Evolutionary conservation across 2,888 invertebrate genomes (phyloP).

Genomic region (Drosophila falleni): DNA sequence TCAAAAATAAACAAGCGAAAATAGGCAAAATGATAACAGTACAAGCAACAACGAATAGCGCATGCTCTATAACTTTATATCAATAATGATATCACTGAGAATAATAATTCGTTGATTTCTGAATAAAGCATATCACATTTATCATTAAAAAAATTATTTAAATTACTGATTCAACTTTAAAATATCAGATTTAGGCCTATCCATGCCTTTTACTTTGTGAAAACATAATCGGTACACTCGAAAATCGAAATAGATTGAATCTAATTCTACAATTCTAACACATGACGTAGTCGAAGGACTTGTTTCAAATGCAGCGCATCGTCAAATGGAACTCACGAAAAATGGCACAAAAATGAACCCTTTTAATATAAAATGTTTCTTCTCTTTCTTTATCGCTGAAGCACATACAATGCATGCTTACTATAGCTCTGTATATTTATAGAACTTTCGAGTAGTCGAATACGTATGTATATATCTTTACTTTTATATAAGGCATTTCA

Average conservation of each 20-base stretch:
- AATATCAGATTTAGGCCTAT: too few relatives aligned
- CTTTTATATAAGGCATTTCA: slow-evolving; percentile 24
- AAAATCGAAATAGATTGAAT: not conserved
- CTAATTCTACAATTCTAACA: not conserved
- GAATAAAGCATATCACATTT: too few relatives aligned
- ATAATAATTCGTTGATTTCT: too few relatives aligned
- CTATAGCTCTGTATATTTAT: slow-evolving; percentile 43
- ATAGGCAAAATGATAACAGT: slow-evolving; percentile 7
- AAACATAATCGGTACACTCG: not conserved
- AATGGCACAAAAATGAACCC: slow-evolving; percentile 31
- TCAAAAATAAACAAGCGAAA: slow-evolving; percentile 38
- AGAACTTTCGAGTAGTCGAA: slow-evolving; percentile 23
- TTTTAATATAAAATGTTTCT: slow-evolving; percentile 36
- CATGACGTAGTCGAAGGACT: slow-evolving; percentile 1
- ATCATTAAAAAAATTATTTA: too few relatives aligned
- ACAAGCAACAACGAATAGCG: not conserved
- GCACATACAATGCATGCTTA: slow-evolving; percentile 32
- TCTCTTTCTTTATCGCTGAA: slow-evolving; percentile 14
- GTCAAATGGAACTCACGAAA: slow-evolving; percentile 21
- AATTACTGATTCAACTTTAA: too few relatives aligned
- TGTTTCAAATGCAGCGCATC: not conserved
- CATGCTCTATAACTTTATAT: slow-evolving; percentile 4
- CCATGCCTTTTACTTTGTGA: too few relatives aligned
- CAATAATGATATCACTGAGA: too few relatives aligned
- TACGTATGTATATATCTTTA: slow-evolving; percentile 12